Evolutionary conservation across 2,113 vertebrate genomes (phyloP), one percentile per base, ranked within the genome.

Genomic region (Gila orcuttii): DNA sequence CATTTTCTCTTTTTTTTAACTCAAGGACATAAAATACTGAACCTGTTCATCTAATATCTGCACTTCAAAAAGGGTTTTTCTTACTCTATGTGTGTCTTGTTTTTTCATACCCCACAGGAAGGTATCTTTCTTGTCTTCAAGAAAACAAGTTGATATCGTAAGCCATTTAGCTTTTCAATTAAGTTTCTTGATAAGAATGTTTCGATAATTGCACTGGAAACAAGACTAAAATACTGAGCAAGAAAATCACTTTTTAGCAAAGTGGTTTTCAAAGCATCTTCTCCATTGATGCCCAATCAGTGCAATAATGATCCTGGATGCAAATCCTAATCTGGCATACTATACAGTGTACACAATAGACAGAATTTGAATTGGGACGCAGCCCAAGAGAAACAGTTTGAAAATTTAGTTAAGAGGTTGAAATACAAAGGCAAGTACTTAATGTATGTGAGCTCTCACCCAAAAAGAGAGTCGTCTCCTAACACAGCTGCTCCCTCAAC

Each of bases 401-500:
- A 69, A 13, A 45, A 59, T 45, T 4, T n/a, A 6, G 3, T 39
- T 59, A 71, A 71, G 17, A 45, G 31, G 25, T 62, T 8, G 2
- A 28, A 42, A 57, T n/a, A 45, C 23, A 50, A 42, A 28, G 25
- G 19, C 6, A 52, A 55, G 31, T 42, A 42, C 42, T 9, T 36
- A 52, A 52, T 17, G 50, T 52, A 47, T 11, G 17, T 68, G 64
- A 78, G 74, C 74, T 88, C 95, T 96, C 95, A 99, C 98, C 98
- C 98, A 25, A 99, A 95, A 78, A 99, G 95, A 39, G 96, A 97
- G 92, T 99, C 98, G 0, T 99, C 98, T 13, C 98, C 98, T 91
- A 99, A 93, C 90, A 98, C 95, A 0, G 96, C 94, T 0, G 98
- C 97, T 2, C 98, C 98, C 86, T 99, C 98, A 90, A 96, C 96